These are phyloP conservation scores for Lissocephala sabroskyi DNA, from an alignment of 2,888 invertebrate genomes.

Conservation along the genomic window DNA sequence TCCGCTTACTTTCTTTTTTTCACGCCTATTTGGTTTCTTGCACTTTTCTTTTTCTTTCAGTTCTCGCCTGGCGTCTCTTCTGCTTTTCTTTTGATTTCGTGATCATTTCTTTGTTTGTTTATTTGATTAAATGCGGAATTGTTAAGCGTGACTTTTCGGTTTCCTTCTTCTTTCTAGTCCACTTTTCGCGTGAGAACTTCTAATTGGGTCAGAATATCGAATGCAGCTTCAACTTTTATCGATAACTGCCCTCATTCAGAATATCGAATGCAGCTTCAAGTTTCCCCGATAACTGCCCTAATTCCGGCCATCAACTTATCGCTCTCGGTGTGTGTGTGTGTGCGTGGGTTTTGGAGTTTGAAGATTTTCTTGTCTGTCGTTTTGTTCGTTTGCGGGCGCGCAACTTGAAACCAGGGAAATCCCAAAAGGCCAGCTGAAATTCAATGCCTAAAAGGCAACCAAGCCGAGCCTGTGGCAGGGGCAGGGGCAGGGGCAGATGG, in stretches of 20 bases:
- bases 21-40: conserved; percentile 37
- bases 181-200: conserved; percentile 56
- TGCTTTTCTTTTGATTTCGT: conserved; percentile 16
- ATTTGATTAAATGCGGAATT: conserved; percentile 52
- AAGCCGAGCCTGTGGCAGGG: no score
- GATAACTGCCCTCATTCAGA: no score
- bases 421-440: conserved; percentile 28
- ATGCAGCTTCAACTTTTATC: conserved; percentile 15
- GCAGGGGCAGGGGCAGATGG: conserved; percentile 20
- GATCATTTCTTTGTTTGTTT: conserved; percentile 38
- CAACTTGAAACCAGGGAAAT: neutral
- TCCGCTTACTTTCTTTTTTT: conserved; percentile 43
- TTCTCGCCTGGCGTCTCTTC: conserved; percentile 6
- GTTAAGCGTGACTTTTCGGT: conserved; percentile 54
- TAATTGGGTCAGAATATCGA: conserved; percentile 56
- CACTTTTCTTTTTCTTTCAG: conserved; percentile 38
- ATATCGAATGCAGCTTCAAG: conserved; percentile 26
- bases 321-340: no score
- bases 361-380: conserved; percentile 3
- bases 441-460: no score
- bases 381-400: conserved; percentile 5
- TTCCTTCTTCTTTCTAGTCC: conserved; percentile 20
- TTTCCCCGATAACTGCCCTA: no score
- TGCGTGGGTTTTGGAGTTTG: conserved; percentile 6
- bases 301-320: conserved; percentile 51